A percentile compares a stretch with the other conserved stretches of the same genome.
These are phyloP conservation scores for Heterotis niloticus DNA, from an alignment of 2,113 vertebrate species.

Conservation along the genomic window DNA sequence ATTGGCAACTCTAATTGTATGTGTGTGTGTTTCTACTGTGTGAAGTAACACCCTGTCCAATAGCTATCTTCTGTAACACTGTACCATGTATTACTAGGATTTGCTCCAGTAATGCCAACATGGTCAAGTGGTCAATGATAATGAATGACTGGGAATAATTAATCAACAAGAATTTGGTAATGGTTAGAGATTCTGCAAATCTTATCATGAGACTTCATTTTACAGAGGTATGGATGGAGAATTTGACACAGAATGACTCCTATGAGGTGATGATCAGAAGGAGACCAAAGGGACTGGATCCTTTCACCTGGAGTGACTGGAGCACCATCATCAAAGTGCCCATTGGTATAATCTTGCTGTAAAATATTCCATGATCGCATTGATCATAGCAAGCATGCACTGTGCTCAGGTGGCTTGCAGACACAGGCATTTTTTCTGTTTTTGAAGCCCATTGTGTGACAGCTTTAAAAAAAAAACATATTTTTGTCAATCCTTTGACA, in stretches of 20 bases:
- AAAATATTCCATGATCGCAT: background rate
- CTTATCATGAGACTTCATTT: background rate
- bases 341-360: conserved; percentile 41
- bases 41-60: background rate
- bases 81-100: background rate
- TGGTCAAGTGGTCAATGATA: background rate
- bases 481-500: conserved; percentile 34
- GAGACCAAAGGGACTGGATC: conserved; percentile 11
- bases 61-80: background rate
- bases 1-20: background rate
- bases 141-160: background rate
- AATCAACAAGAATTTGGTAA: background rate
- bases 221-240: conserved; percentile 39
- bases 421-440: background rate
- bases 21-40: background rate
- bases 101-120: too few relatives aligned
- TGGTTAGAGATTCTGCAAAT: background rate
- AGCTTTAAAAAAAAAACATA: background rate
- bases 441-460: background rate
- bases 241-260: conserved; percentile 28
- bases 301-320: conserved; percentile 57
- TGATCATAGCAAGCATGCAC: background rate
- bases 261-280: conserved; percentile 51
- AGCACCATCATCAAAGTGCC: conserved; percentile 40
- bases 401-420: background rate